Evolutionary conservation across 2,797 vertebrate species (phyloP).

Genomic region (Spondyliosoma cantharus): DNA sequence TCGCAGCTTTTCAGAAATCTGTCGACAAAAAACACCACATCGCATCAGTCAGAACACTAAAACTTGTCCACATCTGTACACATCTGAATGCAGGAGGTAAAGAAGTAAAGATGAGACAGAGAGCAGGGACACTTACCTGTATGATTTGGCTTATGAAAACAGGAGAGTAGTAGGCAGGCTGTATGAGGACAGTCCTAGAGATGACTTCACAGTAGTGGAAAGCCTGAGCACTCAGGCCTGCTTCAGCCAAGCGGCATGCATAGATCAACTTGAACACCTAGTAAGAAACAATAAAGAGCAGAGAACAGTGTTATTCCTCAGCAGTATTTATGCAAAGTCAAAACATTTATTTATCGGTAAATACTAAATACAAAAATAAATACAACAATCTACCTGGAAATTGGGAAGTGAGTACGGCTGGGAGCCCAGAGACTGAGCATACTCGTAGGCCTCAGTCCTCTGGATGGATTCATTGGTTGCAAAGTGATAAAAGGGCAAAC

Average conservation of each 20-base stretch:
- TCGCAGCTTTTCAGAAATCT: constrained; percentile 92
- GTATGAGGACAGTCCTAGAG: constrained; percentile 86
- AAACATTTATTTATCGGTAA: neutral
- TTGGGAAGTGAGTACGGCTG: constrained; percentile 89
- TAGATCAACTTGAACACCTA: constrained; percentile 99
- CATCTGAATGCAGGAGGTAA: neutral
- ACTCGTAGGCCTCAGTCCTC: constrained; percentile 97
- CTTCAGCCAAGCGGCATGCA: constrained; percentile 93
- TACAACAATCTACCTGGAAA: constrained; percentile 90
- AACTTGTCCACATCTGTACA: too few relatives aligned
- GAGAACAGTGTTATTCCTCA: constrained; percentile 4
- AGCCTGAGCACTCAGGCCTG: constrained; percentile 93
- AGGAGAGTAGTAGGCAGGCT: constrained; percentile 86
- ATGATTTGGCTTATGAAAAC: constrained; percentile 92
- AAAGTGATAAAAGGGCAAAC: constrained; percentile 91
- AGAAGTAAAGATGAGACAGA: neutral
- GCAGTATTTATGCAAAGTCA: neutral
- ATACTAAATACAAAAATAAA: too few relatives aligned
- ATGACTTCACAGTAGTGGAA: constrained; percentile 98
- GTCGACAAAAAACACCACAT: constrained; percentile 30
- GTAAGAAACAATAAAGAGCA: constrained; percentile 18
- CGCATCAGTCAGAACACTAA: neutral
- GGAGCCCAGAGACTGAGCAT: constrained; percentile 92
- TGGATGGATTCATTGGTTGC: constrained; percentile 95
- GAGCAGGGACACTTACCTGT: constrained; percentile 84